Conservation (phyloP, 2,113 vertebrate genomes). For the Pituophis catenifer region DNA sequence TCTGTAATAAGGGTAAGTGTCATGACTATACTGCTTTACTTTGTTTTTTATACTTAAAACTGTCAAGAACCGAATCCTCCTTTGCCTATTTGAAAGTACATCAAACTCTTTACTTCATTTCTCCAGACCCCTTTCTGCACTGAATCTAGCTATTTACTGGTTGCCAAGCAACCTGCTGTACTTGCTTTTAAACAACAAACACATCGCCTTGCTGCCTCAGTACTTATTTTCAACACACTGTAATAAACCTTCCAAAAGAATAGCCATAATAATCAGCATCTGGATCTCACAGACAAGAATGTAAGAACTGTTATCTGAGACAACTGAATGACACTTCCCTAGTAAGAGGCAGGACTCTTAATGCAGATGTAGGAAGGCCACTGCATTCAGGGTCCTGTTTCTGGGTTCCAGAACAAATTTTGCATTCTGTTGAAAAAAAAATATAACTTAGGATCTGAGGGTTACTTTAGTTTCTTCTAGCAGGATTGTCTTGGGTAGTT, state of each 20-base stretch:
- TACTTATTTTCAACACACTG: background rate
- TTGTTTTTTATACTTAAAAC: slow-evolving; percentile 34
- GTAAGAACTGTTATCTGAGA: background rate
- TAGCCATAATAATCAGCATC: background rate
- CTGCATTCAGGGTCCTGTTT: background rate
- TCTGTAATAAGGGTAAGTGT: background rate
- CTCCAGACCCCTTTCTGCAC: background rate
- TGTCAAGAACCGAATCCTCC: slow-evolving; percentile 17
- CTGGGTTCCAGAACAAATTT: background rate
- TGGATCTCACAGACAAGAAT: background rate
- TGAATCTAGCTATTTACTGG: background rate
- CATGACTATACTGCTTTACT: background rate
- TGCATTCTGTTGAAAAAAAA: background rate
- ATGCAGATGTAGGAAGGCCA: background rate
- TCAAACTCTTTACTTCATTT: slow-evolving; percentile 34
- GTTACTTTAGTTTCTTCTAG: background rate
- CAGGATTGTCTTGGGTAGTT: background rate
- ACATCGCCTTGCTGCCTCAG: background rate
- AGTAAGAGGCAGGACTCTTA: background rate
- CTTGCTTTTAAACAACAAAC: background rate
- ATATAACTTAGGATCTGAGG: background rate
- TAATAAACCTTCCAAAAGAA: background rate
- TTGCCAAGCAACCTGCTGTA: slow-evolving; percentile 52
- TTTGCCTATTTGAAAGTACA: slow-evolving; percentile 21
- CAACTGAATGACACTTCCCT: background rate